These are phyloP conservation scores for Psilopsiagon aymara DNA, from an alignment of 2,113 vertebrate genomes.

Conservation along the genomic window DNA sequence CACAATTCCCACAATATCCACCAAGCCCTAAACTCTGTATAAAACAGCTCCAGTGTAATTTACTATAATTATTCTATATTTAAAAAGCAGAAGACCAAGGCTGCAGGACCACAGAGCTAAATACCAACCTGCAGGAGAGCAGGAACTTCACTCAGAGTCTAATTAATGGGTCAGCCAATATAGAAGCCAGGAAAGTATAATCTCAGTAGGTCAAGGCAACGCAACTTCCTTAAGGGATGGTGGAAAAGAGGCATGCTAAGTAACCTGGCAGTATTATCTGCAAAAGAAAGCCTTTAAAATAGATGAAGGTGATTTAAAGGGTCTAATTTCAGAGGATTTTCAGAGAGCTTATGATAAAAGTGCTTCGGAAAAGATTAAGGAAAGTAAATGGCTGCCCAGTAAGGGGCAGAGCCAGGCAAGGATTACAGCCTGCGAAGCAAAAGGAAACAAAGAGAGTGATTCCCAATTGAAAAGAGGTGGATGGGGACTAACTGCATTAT, in stretches of 20 bases:
- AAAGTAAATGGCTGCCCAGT: constrained; percentile 43
- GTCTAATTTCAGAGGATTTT: constrained; percentile 66
- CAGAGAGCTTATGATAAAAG: constrained; percentile 56
- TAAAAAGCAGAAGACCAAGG: background rate
- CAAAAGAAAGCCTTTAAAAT: constrained; percentile 26
- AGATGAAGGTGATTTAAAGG: constrained; percentile 69
- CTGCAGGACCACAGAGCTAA: background rate
- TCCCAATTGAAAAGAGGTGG: background rate
- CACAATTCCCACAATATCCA: background rate
- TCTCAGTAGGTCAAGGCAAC: background rate
- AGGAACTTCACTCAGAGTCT: background rate
- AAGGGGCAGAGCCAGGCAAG: background rate
- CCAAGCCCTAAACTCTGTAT: background rate
- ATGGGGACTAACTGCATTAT: rapidly evolving
- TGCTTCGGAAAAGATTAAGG: constrained; percentile 56
- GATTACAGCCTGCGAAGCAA: constrained; percentile 4
- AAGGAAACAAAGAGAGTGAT: background rate
- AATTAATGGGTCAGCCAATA: constrained; percentile 20
- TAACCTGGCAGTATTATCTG: constrained; percentile 45
- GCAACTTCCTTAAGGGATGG: background rate
- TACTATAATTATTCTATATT: background rate
- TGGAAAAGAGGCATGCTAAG: background rate
- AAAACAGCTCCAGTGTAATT: background rate
- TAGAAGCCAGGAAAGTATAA: background rate
- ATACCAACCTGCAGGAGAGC: background rate